phyloP scores from a whole-genome alignment of 1,140 invertebrate species.

The Ips typographus region DNA sequence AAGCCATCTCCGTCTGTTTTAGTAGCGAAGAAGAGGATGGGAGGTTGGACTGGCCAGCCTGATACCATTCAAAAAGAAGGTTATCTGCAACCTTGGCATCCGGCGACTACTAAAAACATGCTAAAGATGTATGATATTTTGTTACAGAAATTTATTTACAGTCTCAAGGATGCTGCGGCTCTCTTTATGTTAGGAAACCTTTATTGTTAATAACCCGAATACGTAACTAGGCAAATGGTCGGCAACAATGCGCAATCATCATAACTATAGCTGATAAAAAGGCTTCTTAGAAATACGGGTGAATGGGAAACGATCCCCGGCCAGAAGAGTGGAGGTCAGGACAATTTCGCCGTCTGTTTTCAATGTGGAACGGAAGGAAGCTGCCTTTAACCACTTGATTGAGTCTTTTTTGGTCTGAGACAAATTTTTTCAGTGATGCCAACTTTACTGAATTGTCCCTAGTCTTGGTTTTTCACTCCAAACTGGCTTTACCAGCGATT shows the following conservation, averaged over 20 bases:
- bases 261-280: slow-evolving; percentile 23
- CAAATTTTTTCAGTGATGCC: too few species aligned
- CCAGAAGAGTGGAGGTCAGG: neutral
- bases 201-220: slow-evolving; percentile 22
- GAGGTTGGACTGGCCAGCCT: neutral
- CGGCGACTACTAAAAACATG: slow-evolving; percentile 23
- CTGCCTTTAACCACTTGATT: too few species aligned
- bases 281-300: slow-evolving; percentile 3
- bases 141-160: slow-evolving; percentile 29
- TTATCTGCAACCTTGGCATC: slow-evolving; percentile 26
- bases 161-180: slow-evolving; percentile 29
- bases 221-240: slow-evolving; percentile 15
- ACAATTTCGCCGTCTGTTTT: too few species aligned
- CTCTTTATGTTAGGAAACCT: slow-evolving; percentile 28
- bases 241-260: slow-evolving; percentile 26
- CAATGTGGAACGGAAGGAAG: too few species aligned
- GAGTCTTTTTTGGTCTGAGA: too few species aligned
- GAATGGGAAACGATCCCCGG: neutral
- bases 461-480: too few species aligned
- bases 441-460: too few species aligned
- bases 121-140: slow-evolving; percentile 26
- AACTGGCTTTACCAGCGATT: too few species aligned
- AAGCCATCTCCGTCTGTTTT: neutral
- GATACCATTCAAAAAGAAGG: slow-evolving; percentile 15
- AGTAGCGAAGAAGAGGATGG: neutral